phyloP scores from a whole-genome alignment of 23 tunicate genomes.

The Ascidia mentula region DNA sequence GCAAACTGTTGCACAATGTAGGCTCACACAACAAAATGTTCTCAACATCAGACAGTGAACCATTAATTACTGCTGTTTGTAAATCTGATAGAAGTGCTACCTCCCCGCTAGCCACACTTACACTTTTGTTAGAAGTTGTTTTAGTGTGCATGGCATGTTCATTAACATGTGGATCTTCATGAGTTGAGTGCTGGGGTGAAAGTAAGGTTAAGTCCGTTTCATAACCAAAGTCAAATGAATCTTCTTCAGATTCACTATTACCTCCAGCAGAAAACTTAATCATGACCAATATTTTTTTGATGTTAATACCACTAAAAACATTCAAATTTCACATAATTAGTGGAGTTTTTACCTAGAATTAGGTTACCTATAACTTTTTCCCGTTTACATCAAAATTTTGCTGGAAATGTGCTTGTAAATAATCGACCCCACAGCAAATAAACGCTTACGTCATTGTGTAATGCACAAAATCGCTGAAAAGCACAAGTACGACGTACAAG shows the following conservation, averaged over 20 bases:
- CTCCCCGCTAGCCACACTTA: not conserved
- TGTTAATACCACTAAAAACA: no score
- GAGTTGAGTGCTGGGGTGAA: constrained; percentile 2
- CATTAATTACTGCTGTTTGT: constrained; percentile 49
- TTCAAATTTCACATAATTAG: no score
- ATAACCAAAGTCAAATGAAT: constrained; percentile 36
- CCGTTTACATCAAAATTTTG: no score
- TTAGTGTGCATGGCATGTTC: not conserved
- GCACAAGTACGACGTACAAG: no score
- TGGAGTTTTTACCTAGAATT: no score
- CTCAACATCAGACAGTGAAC: not conserved
- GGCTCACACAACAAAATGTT: not conserved
- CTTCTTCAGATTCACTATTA: constrained; percentile 19
- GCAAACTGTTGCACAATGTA: constrained; percentile 20
- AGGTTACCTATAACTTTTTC: no score
- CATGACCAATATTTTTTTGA: not conserved
- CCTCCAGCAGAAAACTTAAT: constrained; percentile 5
- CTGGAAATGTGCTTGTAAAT: no score
- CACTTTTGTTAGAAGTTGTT: not conserved
- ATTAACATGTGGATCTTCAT: constrained; percentile 7
- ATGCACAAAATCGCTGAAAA: no score
- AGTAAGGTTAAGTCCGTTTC: constrained; percentile 16
- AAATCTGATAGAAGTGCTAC: constrained; percentile 33
- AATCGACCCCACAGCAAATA: no score
- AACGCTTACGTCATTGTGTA: no score